Evolutionary conservation across 2,113 vertebrate genomes (phyloP).

Genomic region (Tachysurus vachellii): DNA sequence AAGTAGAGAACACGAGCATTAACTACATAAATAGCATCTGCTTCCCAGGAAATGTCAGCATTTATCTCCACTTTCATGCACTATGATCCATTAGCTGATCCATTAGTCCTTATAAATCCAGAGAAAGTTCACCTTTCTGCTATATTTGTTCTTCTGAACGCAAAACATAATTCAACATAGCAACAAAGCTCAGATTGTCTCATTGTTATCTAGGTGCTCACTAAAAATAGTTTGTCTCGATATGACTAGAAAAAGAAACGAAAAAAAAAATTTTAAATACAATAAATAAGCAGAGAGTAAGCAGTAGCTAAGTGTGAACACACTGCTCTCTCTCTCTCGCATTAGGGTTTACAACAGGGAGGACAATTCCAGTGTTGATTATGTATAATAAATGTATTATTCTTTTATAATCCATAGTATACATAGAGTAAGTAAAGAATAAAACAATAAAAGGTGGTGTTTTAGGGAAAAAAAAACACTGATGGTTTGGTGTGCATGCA

Average conservation of each 20-base stretch:
- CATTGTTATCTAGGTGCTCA: not conserved
- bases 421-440: not conserved
- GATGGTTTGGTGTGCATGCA: not conserved
- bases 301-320: not conserved
- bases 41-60: not conserved
- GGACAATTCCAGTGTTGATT: not conserved
- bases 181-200: constrained; percentile 18
- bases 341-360: not conserved
- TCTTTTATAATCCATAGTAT: not conserved
- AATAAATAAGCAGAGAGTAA: not conserved
- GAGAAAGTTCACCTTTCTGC: not conserved
- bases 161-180: constrained; percentile 18
- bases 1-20: not conserved
- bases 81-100: not conserved
- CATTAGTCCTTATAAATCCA: constrained; percentile 41
- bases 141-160: constrained; percentile 43
- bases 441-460: not conserved
- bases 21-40: not conserved
- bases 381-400: not conserved
- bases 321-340: not conserved
- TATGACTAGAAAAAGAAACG: not conserved
- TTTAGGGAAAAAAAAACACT: not conserved
- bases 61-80: not conserved
- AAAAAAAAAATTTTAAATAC: not conserved
- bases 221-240: not conserved